Base-by-base conservation (phyloP, 2,888 invertebrate species). In the Orthosia incerta region DNA sequence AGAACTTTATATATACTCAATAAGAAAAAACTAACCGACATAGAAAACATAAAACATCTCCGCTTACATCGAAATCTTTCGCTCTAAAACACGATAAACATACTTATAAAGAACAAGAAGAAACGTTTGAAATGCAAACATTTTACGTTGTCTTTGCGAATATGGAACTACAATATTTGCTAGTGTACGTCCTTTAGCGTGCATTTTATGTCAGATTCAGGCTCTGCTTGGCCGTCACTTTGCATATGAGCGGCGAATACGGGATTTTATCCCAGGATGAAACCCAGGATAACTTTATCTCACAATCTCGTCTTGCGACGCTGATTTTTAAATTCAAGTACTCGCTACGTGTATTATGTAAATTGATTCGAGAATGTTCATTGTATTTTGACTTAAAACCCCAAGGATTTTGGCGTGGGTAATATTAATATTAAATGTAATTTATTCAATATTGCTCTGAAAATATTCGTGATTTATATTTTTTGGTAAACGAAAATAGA, bases 311-410 rank as follows among this genome's bases (percentile, higher is more conserved):
- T 89, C 90, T 91, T 89, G 88, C 87, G 89, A 88, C 86, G 87
- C 88, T 88, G 91, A 92, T 92, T 93, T 94, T 93, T 89, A 93
- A 93, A 94, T 91, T 92, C 90, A 86, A 91, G 90, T 90, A 87
- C 86, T 89, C 87, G 87, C 86, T 85, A 88, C 89, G 89, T 90
- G 90, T 91, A 90, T 91, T 93, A 93, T 93, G 93, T 87, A 93
- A 93, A 93, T 92, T 89, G 90, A 92, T 91, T 90, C 88, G 79
- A 82, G 89, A 91, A 89, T 90, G 86, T 89, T 89, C 87, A 88
- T 82, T 87, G 83, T 87, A 86, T 89, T 88, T 88, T 87, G 87
- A 80, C 86, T 89, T 86, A 86, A 79, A 79, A 80, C 74, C 74
- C 80, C 78, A 80, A 82, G 83, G 80, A 76, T 85, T 85, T 78